These are phyloP conservation scores for Hestina assimilis DNA, from an alignment of 1,140 invertebrate genomes.

Conservation along the genomic window DNA sequence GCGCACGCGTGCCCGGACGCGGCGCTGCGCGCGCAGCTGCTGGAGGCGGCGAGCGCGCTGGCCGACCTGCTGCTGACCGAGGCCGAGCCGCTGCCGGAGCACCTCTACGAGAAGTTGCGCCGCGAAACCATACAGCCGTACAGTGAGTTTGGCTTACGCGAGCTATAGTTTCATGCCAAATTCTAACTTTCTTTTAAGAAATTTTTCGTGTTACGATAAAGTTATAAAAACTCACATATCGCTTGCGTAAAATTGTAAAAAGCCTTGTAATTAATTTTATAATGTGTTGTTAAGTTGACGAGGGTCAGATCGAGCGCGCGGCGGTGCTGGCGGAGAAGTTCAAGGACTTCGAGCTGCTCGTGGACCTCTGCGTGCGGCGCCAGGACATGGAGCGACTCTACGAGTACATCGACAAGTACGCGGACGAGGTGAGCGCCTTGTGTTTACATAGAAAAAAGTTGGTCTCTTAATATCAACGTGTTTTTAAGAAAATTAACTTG, in stretches of 20 bases:
- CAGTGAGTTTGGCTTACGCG: conserved; percentile 38
- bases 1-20: conserved; percentile 36
- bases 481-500: no score
- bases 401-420: conserved; percentile 88
- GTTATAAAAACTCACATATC: no score
- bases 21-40: conserved; percentile 33
- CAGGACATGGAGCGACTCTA: conserved; percentile 87
- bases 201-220: no score
- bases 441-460: background rate
- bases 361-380: conserved; percentile 88
- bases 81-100: conserved; percentile 31
- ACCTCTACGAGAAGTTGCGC: conserved; percentile 32
- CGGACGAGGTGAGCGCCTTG: conserved; percentile 51
- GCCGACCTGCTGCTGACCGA: conserved; percentile 48
- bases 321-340: conserved; percentile 94
- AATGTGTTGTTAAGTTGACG: conserved; percentile 80
- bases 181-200: no score
- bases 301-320: conserved; percentile 88
- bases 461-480: no score
- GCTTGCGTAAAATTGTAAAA: background rate
- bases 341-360: conserved; percentile 89
- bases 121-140: conserved; percentile 44
- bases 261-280: background rate
- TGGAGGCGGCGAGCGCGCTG: conserved; percentile 38
- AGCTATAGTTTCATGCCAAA: no score